Base-by-base conservation (phyloP, 1,140 invertebrate genomes). In the Geopemphigus sp. region DNA sequence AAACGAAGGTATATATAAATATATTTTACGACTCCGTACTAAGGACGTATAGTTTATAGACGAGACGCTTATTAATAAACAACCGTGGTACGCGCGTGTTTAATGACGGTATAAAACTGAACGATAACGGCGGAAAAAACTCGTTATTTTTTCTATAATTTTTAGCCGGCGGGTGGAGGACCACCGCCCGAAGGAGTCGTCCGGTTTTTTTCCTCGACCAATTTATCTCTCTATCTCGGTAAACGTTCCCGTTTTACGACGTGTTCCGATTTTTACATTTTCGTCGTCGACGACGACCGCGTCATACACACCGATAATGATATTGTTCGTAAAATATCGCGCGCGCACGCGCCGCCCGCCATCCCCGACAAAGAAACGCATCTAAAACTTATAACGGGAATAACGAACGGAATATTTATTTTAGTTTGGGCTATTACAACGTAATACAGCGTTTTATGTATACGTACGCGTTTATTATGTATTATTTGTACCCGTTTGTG, bases 401-500 rank as follows among this genome's bases (percentile, higher is more conserved):
- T 6, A 15, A 61, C 1, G n/a, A 15, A 64, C 17, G 12, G 26
- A 64, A 64, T 32, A 10, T 64, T 64, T 64, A 19, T 39, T 32
- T 11, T 64, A 61, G 59, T 61, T 26, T 32, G 6, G 26, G 29
- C 6, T 32, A 10, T 39, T 64, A 39, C 32, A 19, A 45, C 15
- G 15, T 8, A 12, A 12, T 53, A 53, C 50, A n/a, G 1, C 14
- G 8, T 53, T 12, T 53, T 53, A 45, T 45, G 11, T 45, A 45
- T 45, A 53, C 50, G 15, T 53, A 2, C 10, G 14, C 10, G 15
- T 64, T 32, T 32, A 64, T 32, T 64, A 64, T 64, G 17, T 32
- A 32, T 32, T 64, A 64, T 64, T 64, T 64, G n/a, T 39, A 64
- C 61, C 32, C 61, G 19, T 64, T 39, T 32, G 61, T 39, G 61